phyloP scores from a whole-genome alignment of 2,888 invertebrate species.

The Euzophera pinguis region DNA sequence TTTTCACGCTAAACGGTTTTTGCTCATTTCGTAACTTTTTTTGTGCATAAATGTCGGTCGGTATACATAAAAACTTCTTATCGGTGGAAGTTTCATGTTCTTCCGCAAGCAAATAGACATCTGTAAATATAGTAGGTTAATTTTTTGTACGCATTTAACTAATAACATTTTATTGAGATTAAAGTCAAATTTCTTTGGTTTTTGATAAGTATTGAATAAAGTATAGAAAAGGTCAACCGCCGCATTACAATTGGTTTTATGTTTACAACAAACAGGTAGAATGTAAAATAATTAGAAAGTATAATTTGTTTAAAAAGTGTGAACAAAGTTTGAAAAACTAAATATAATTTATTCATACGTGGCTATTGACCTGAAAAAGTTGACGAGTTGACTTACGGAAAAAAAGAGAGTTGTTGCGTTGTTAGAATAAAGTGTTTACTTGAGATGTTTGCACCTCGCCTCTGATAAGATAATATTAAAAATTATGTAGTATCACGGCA shows the following conservation, averaged over 20 bases:
- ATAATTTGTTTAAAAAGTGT: background rate
- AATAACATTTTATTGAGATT: background rate
- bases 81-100: background rate
- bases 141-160: no score
- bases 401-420: background rate
- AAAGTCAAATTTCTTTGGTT: no score
- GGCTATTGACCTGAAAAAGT: constrained; percentile 7
- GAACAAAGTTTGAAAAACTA: background rate
- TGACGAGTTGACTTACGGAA: constrained; percentile 9
- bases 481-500: constrained; percentile 50
- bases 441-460: constrained; percentile 57
- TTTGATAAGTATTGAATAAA: background rate
- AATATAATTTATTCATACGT: constrained; percentile 3
- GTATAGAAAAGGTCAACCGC: background rate
- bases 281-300: background rate
- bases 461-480: constrained; percentile 68
- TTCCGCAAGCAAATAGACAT: background rate
- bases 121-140: no score
- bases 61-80: background rate
- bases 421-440: constrained; percentile 40
- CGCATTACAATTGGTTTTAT: background rate
- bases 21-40: no score
- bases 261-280: background rate
- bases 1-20: background rate
- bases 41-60: background rate